Conservation (phyloP, 2,888 invertebrate genomes). For the Megastigmus dorsalis region DNA sequence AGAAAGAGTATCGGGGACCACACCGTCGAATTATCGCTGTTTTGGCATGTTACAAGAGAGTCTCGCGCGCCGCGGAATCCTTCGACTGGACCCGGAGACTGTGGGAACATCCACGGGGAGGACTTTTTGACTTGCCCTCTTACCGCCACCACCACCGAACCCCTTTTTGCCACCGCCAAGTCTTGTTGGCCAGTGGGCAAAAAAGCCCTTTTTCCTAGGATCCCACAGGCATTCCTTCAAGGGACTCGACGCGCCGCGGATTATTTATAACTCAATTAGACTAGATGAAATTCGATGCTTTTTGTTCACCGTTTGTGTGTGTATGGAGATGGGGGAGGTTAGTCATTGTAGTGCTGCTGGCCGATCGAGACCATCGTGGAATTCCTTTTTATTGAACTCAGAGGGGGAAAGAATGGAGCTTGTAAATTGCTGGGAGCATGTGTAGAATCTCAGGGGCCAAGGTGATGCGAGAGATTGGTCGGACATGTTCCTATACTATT, state of each 20-base stretch:
- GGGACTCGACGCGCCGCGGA: conserved; percentile 25
- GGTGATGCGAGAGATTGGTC: not conserved
- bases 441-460: conserved; percentile 15
- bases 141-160: no score
- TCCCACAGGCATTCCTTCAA: conserved; percentile 17
- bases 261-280: conserved; percentile 56
- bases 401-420: not conserved
- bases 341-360: no score
- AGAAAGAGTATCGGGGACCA: conserved; percentile 72
- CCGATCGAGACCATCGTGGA: no score
- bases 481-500: conserved; percentile 8
- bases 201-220: conserved; percentile 24
- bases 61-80: conserved; percentile 68
- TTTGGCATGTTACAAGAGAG: conserved; percentile 72
- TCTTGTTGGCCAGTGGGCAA: not conserved
- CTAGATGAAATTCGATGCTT: conserved; percentile 43
- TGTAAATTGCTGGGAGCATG: conserved; percentile 33
- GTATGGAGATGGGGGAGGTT: no score
- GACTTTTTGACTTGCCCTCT: conserved; percentile 55
- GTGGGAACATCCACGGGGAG: conserved; percentile 66
- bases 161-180: conserved; percentile 40
- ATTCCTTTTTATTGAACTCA: not conserved
- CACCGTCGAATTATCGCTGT: conserved; percentile 74
- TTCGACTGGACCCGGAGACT: no score
- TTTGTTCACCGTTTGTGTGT: no score